A percentile compares a stretch with the other conserved stretches of the same genome.
These are phyloP conservation scores for Drosophila prolongata DNA, from an alignment of 2,888 invertebrate species.

Conservation along the genomic window DNA sequence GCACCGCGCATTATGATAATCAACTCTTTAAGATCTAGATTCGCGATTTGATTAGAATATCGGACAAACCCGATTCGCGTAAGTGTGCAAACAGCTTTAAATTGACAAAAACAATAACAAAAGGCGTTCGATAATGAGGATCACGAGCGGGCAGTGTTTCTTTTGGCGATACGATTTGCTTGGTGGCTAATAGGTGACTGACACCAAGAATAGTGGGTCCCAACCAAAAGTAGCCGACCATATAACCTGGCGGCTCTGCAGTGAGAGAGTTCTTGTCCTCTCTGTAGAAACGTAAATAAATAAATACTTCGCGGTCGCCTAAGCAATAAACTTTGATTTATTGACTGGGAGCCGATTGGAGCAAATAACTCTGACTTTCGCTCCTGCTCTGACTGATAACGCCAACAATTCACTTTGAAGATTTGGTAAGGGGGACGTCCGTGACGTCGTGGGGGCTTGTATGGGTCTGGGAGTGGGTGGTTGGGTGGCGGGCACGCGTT, in stretches of 20 bases:
- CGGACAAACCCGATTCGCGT: slow-evolving; percentile 29
- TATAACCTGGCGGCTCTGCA: slow-evolving; percentile 10
- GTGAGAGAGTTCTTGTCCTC: slow-evolving; percentile 23
- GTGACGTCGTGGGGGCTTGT: slow-evolving; percentile 30
- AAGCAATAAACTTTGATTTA: slow-evolving; percentile 67
- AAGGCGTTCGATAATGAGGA: slow-evolving; percentile 48
- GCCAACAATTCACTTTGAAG: slow-evolving; percentile 20
- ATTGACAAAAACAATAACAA: slow-evolving; percentile 49
- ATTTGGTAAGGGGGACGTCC: slow-evolving; percentile 13
- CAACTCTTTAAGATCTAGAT: slow-evolving; percentile 38
- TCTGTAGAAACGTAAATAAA: slow-evolving; percentile 43
- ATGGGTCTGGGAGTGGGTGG: slow-evolving; percentile 14
- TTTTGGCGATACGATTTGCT: slow-evolving; percentile 51
- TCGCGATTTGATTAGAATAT: slow-evolving; percentile 57
- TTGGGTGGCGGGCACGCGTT: slow-evolving; percentile 16
- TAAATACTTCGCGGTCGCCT: slow-evolving; percentile 58
- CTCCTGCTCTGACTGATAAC: slow-evolving; percentile 42
- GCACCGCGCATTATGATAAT: slow-evolving; percentile 60
- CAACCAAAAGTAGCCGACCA: slow-evolving; percentile 31
- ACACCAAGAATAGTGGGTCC: slow-evolving; percentile 27
- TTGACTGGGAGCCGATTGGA: slow-evolving; percentile 44
- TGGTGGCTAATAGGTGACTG: slow-evolving; percentile 57
- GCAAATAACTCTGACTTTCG: slow-evolving; percentile 19
- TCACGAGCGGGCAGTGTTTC: slow-evolving; percentile 17
- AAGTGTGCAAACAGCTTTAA: slow-evolving; percentile 18